Evolutionary conservation across 2,113 vertebrate species (phyloP), one percentile per base, ranked within the genome.

Genomic region (Elanoides forficatus): DNA sequence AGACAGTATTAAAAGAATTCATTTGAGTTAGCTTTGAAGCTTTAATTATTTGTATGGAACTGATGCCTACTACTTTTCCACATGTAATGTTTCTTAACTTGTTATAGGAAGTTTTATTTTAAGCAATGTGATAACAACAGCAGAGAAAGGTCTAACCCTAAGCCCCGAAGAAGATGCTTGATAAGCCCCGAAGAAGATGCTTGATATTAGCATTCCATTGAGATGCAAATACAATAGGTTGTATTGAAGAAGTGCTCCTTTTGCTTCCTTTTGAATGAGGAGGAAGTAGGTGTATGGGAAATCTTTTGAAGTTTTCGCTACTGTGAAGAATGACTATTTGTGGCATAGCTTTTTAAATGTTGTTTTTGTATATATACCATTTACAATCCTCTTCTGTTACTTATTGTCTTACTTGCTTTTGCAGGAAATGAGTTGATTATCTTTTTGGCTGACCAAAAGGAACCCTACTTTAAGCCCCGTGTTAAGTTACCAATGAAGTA

Each of bases 391-490:
- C n/a, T 38, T 58, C 15, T 81, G 3, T 92, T 92, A 71, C 20
- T 88, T 40, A 63, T 56, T 29, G 20, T 68, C 92, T 70, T 56
- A 12, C 78, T 95, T 95, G 95, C 21, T 97, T 98, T 97, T 98
- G 91, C 98, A 99, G 99, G 98, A 75, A 98, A 98, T 95, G 98
- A 99, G 58, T 90, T 99, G 96, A 83, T 99, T 86, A 98, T 99
- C 81, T 99, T 99, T 94, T 91, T 99, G 97, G 99, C 99, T 97
- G 99, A 99, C 97, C 98, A 99, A 67, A 99, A 99, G 75, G 95
- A 97, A 3, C 99, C 99, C 45, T 99, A 99, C 98, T 99, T 99
- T 95, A 99, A 99, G 95, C 99, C 99, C 60, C 99, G 98, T 97
- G 98, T 99, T 7, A 97, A 97, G 5, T 29, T 98, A 22, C 97